phyloP scores from a whole-genome alignment of 2,888 invertebrate species.

The Dryocosmus kuriphilus region DNA sequence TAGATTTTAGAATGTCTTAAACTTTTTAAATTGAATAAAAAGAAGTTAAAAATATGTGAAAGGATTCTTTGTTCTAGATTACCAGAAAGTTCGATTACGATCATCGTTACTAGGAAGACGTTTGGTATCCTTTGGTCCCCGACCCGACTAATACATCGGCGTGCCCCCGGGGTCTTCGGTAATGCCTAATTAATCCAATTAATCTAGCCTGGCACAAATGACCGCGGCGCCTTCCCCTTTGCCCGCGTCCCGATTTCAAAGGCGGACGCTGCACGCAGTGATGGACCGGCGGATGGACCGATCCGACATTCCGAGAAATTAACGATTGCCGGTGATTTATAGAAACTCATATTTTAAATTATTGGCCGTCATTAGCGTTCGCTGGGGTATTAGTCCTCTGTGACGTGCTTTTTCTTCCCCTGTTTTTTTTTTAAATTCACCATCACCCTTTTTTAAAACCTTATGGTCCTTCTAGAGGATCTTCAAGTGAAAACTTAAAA shows the following conservation, averaged over 20 bases:
- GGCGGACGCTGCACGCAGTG: conserved; percentile 62
- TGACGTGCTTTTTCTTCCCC: conserved; percentile 50
- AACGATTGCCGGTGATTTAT: conserved; percentile 77
- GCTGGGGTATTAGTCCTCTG: conserved; percentile 58
- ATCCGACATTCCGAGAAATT: conserved; percentile 78
- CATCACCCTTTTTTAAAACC: not conserved
- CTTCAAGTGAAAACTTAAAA: not conserved
- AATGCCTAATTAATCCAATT: conserved; percentile 78
- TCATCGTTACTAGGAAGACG: not conserved
- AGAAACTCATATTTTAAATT: conserved; percentile 77
- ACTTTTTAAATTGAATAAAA: too few species aligned
- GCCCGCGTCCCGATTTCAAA: conserved; percentile 51
- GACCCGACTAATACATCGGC: conserved; percentile 72
- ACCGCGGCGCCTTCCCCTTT: conserved; percentile 67
- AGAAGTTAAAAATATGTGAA: not conserved
- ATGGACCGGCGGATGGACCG: conserved; percentile 71
- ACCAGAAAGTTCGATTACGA: conserved; percentile 13
- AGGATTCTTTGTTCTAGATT: conserved; percentile 1
- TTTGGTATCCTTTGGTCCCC: conserved; percentile 47
- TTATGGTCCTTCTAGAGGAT: conserved; percentile 19
- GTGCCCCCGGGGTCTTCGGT: conserved; percentile 72
- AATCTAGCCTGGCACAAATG: conserved; percentile 77
- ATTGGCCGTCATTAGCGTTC: conserved; percentile 76
- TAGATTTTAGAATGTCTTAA: too few species aligned
- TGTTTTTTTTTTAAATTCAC: not conserved